These are phyloP conservation scores for Resseliella maxima DNA, from an alignment of 2,888 invertebrate species.

Conservation along the genomic window DNA sequence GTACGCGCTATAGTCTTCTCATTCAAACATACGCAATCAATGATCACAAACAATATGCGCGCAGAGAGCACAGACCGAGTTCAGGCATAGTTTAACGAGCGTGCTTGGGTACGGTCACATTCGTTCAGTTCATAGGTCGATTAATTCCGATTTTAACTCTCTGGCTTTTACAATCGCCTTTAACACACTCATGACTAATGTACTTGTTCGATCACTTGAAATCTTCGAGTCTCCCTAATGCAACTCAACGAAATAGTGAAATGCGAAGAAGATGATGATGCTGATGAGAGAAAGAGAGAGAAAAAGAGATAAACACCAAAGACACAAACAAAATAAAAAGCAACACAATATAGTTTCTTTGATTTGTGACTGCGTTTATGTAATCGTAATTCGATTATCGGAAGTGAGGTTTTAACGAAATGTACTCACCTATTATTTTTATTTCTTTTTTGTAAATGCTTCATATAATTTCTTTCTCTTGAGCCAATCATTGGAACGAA, in stretches of 20 bases:
- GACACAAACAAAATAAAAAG: neutral
- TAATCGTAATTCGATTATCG: constrained; percentile 43
- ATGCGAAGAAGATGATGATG: no score
- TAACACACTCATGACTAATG: constrained; percentile 7
- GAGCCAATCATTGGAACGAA: neutral
- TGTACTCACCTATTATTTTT: no score
- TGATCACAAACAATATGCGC: neutral
- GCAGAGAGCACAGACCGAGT: neutral
- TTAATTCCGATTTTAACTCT: constrained; percentile 22
- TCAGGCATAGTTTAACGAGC: neutral
- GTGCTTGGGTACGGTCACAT: constrained; percentile 6
- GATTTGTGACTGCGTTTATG: constrained; percentile 31
- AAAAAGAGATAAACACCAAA: neutral
- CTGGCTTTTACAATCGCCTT: constrained; percentile 6
- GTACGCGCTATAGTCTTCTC: neutral
- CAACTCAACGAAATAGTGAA: no score
- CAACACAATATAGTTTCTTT: neutral
- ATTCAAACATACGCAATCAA: neutral
- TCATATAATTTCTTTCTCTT: neutral
- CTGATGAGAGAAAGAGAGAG: no score
- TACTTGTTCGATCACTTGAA: constrained; percentile 45
- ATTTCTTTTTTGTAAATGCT: no score
- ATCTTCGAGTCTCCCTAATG: no score
- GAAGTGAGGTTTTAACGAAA: neutral
- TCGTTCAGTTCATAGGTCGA: constrained; percentile 28